These are phyloP conservation scores for Dicrostonyx torquatus DNA, from an alignment of 2,797 vertebrate genomes.

Conservation along the genomic window DNA sequence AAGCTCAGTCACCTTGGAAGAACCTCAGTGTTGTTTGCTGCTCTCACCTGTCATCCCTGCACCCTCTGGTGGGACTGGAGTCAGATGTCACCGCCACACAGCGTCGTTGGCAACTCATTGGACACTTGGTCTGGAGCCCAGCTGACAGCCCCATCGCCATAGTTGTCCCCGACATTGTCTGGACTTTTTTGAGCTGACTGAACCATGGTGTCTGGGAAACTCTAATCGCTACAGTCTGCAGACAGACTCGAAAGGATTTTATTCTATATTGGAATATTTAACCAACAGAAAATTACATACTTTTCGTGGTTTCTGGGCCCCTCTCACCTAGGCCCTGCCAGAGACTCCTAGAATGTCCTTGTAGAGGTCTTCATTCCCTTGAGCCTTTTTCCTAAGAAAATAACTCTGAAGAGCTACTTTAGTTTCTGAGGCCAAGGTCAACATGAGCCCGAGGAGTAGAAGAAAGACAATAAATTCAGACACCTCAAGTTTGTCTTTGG, in stretches of 20 bases:
- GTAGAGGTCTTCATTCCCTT: neutral
- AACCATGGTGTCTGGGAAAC: conserved; percentile 43
- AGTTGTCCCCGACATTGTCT: neutral
- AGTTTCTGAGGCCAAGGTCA: neutral
- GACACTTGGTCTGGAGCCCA: conserved; percentile 45
- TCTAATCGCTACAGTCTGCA: neutral
- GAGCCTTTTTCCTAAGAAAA: neutral
- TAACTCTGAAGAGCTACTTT: neutral
- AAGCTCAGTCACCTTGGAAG: neutral
- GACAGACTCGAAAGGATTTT: neutral
- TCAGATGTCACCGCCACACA: neutral
- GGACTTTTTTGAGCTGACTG: conserved; percentile 12
- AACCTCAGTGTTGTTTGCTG: neutral
- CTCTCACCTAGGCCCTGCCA: neutral
- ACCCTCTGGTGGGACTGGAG: neutral
- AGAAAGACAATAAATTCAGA: neutral
- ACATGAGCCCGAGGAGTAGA: neutral
- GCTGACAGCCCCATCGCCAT: conserved; percentile 7
- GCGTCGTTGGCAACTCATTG: neutral
- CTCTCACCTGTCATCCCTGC: neutral
- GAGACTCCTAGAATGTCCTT: neutral
- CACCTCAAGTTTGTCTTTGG: neutral
- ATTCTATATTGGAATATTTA: conserved; percentile 29
- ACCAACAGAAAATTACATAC: neutral
- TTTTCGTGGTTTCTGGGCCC: neutral